These are phyloP conservation scores for Drosophila virilis DNA, from an alignment of 1,140 invertebrate genomes.

Conservation along the genomic window DNA sequence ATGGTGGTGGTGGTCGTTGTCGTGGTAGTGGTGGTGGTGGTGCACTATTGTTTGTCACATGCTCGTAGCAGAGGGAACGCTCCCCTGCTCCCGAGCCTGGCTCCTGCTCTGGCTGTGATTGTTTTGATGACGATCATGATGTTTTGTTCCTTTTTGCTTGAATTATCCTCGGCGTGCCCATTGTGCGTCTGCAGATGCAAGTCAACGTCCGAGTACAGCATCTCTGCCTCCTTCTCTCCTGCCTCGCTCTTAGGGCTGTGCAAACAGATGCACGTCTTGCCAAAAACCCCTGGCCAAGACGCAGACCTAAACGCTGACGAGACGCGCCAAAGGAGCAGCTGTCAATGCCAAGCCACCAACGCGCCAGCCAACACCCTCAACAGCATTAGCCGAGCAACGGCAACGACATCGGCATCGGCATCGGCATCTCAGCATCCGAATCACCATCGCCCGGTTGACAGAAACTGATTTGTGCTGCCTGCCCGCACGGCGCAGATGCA, in stretches of 20 bases:
- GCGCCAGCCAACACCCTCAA: slow-evolving; percentile 63
- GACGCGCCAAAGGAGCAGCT: slow-evolving; percentile 76
- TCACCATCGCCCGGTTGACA: slow-evolving; percentile 57
- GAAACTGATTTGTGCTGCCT: slow-evolving; percentile 64
- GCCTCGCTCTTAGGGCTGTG: slow-evolving; percentile 24
- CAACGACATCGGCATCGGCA: neutral
- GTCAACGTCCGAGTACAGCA: slow-evolving; percentile 70
- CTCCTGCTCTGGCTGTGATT: slow-evolving; percentile 63
- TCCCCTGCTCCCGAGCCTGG: slow-evolving; percentile 2
- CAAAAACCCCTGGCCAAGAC: slow-evolving; percentile 54
- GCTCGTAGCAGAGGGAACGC: neutral
- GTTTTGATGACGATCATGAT: slow-evolving; percentile 41
- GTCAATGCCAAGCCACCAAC: slow-evolving; percentile 70
- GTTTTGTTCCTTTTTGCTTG: slow-evolving; percentile 30
- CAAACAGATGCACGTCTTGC: slow-evolving; percentile 74
- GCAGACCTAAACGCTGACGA: slow-evolving; percentile 18
- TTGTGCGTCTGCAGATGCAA: slow-evolving; percentile 78
- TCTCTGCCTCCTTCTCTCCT: slow-evolving; percentile 2
- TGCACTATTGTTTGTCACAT: slow-evolving; percentile 65
- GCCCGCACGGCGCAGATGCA: slow-evolving; percentile 58
- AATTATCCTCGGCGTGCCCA: slow-evolving; percentile 47
- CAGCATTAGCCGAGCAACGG: slow-evolving; percentile 28
- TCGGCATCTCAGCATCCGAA: slow-evolving; percentile 9
- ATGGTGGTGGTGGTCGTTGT: neutral
- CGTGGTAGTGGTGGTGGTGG: slow-evolving; percentile 32